phyloP scores from a whole-genome alignment of 1,140 invertebrate genomes.

The Cydia pomonella region DNA sequence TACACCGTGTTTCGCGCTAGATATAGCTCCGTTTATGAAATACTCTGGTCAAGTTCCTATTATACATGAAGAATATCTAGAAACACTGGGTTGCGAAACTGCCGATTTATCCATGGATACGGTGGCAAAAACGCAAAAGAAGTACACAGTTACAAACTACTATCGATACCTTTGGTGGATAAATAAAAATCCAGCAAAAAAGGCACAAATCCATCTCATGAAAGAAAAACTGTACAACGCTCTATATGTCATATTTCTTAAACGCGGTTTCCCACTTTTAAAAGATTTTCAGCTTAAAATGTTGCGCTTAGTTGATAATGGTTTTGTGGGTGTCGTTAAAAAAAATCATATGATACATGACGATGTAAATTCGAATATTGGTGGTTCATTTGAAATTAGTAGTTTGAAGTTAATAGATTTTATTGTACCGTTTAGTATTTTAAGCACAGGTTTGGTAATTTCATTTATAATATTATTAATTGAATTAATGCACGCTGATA shows the following conservation, averaged over 20 bases:
- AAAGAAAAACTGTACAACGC: constrained; percentile 9
- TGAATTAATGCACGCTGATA: background rate
- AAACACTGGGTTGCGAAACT: background rate
- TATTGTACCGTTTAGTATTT: constrained; percentile 7
- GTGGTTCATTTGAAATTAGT: background rate
- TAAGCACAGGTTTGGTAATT: background rate
- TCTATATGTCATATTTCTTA: constrained; percentile 19
- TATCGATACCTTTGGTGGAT: constrained; percentile 26
- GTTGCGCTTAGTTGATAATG: constrained; percentile 14
- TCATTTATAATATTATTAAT: background rate
- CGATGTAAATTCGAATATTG: background rate
- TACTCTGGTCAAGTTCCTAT: constrained; percentile 6
- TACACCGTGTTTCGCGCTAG: constrained; percentile 7
- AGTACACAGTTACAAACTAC: constrained; percentile 24
- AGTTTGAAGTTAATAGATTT: background rate
- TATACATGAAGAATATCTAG: constrained; percentile 4
- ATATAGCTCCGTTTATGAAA: background rate
- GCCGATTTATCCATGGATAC: constrained; percentile 1
- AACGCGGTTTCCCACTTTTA: constrained; percentile 13
- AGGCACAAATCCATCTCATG: constrained; percentile 5
- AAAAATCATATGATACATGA: background rate
- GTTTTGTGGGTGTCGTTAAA: background rate
- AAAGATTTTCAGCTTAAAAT: background rate
- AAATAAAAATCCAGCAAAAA: constrained; percentile 13
- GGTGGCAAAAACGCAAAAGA: background rate